Conservation (phyloP, 2,888 invertebrate species). For the Nudaria mundana region DNA sequence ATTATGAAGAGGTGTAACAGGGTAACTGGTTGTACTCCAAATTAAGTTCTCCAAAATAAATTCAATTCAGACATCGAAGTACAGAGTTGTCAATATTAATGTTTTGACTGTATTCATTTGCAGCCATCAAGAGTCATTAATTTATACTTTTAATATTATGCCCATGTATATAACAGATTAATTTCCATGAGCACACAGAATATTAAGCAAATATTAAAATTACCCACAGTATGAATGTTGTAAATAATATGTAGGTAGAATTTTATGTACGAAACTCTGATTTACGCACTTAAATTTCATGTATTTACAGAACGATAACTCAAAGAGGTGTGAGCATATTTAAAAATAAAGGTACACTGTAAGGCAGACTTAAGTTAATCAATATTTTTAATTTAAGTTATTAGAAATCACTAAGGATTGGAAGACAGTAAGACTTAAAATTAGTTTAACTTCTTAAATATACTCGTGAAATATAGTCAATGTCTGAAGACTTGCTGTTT, state of each 20-base stretch:
- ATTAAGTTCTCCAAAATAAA: not conserved
- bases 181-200: slow-evolving; percentile 53
- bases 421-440: no score
- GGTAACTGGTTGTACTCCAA: slow-evolving; percentile 16
- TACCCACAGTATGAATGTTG: slow-evolving; percentile 60
- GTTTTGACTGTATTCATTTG: no score
- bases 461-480: no score
- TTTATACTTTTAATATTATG: slow-evolving; percentile 20
- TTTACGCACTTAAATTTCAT: slow-evolving; percentile 32
- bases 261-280: slow-evolving; percentile 31
- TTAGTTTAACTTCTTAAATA: no score
- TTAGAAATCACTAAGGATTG: not conserved
- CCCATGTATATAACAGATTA: slow-evolving; percentile 34
- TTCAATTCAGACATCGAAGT: no score
- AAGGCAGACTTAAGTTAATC: not conserved
- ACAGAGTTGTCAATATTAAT: no score
- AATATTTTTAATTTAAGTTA: not conserved
- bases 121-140: slow-evolving; percentile 30
- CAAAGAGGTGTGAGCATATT: slow-evolving; percentile 23
- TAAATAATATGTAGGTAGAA: slow-evolving; percentile 49
- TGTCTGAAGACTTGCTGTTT: no score
- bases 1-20: slow-evolving; percentile 19
- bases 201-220: slow-evolving; percentile 50
- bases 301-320: slow-evolving; percentile 16
- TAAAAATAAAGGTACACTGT: not conserved